Evolutionary conservation across 1,140 invertebrate species (phyloP).

Genomic region (Cydia amplana): DNA sequence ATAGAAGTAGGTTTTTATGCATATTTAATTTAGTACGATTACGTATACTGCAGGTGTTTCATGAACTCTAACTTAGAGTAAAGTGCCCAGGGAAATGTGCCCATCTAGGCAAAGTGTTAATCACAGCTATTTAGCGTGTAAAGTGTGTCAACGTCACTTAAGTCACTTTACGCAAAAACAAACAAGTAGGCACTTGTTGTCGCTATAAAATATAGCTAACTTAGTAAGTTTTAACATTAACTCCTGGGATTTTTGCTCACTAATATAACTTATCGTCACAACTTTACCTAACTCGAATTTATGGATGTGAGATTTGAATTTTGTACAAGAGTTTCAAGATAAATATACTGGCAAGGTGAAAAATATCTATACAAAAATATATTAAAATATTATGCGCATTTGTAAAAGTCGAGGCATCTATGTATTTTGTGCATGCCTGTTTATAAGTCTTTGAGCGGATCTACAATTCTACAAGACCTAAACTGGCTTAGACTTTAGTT

Average conservation of each 20-base stretch:
- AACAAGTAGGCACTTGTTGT: not conserved
- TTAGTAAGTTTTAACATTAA: not conserved
- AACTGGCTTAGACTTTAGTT: not conserved
- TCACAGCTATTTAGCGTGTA: not conserved
- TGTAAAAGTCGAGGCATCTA: no score
- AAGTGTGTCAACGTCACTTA: not conserved
- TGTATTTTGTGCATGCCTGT: no score
- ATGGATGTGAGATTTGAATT: not conserved
- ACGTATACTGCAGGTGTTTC: not conserved
- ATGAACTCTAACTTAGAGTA: not conserved
- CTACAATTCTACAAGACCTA: no score
- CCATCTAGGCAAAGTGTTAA: constrained; percentile 13
- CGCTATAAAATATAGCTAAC: not conserved
- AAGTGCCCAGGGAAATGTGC: not conserved
- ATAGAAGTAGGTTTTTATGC: not conserved
- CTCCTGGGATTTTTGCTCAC: not conserved
- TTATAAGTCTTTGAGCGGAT: no score
- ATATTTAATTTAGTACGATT: not conserved
- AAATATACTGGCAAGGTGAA: no score
- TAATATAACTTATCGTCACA: not conserved
- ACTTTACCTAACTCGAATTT: not conserved
- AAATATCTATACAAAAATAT: no score
- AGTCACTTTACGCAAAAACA: not conserved
- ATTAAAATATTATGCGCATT: no score
- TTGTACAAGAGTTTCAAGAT: not conserved